Conservation (phyloP, 2,797 vertebrate genomes). For the Erpetoichthys calabaricus region DNA sequence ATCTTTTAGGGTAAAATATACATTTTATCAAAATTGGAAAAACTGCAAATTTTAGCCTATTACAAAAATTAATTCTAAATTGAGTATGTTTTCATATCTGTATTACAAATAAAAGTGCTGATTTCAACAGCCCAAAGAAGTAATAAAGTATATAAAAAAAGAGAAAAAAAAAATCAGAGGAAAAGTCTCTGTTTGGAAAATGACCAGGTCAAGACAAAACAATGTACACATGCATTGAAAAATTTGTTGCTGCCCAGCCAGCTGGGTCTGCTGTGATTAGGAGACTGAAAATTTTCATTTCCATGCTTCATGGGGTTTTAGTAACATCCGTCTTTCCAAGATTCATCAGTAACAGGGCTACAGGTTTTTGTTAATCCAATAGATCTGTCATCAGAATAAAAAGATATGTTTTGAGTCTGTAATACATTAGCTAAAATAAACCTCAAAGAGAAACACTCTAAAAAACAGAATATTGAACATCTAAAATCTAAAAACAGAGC, state of each 20-base stretch:
- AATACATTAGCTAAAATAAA: not conserved
- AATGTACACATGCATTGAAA: too few relatives aligned
- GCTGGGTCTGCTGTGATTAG: constrained; percentile 33
- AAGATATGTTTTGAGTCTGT: not conserved
- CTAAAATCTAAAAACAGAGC: not conserved
- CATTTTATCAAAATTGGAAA: too few relatives aligned
- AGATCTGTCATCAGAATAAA: constrained; percentile 43
- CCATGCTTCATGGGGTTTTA: constrained; percentile 29
- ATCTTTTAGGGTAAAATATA: too few relatives aligned
- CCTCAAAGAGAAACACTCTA: not conserved
- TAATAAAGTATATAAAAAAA: too few relatives aligned
- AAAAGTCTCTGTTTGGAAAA: too few relatives aligned
- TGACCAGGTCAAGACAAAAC: too few relatives aligned
- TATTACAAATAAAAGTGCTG: too few relatives aligned
- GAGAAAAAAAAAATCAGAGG: too few relatives aligned
- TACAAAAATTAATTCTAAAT: too few relatives aligned
- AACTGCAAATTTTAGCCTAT: too few relatives aligned
- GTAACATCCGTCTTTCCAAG: constrained; percentile 87
- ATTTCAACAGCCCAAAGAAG: too few relatives aligned
- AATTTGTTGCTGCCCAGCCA: constrained; percentile 40
- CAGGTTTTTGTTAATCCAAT: constrained; percentile 50
- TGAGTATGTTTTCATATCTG: too few relatives aligned
- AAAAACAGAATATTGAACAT: not conserved
- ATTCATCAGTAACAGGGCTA: constrained; percentile 47
- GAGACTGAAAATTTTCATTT: constrained; percentile 19